Conservation (phyloP, 2,797 vertebrate genomes). For the Trachops cirrhosus region DNA sequence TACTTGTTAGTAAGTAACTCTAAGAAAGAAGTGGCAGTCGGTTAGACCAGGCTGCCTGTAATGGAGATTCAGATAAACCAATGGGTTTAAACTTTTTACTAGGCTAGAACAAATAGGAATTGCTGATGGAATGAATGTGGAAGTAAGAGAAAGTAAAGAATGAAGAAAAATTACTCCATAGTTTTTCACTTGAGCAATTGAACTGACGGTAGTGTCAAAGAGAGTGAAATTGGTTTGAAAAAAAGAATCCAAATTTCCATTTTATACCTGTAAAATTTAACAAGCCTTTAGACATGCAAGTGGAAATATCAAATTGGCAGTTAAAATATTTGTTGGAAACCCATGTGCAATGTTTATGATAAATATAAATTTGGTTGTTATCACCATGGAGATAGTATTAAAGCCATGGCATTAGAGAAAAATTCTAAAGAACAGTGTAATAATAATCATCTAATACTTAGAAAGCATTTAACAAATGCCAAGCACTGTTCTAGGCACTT, state of each 20-base stretch:
- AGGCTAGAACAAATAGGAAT: not conserved
- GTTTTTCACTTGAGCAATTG: not conserved
- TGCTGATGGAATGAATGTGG: not conserved
- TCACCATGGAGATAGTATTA: not conserved
- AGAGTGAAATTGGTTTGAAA: not conserved
- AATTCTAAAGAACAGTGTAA: not conserved
- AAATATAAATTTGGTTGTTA: not conserved
- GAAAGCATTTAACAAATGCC: not conserved
- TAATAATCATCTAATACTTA: not conserved
- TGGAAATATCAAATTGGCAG: not conserved
- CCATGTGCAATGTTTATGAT: not conserved
- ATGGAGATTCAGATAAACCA: not conserved
- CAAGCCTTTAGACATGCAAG: not conserved
- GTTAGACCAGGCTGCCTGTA: not conserved
- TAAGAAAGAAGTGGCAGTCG: not conserved
- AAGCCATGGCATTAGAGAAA: not conserved
- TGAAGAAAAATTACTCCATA: not conserved
- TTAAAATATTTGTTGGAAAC: not conserved
- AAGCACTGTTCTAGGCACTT: not conserved
- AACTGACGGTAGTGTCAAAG: not conserved
- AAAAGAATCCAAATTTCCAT: not conserved
- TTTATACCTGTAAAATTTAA: not conserved
- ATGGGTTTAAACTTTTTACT: not conserved
- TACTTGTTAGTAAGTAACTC: not conserved
- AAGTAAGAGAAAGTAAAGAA: slow-evolving; percentile 5